Evolutionary conservation across 1,140 invertebrate genomes (phyloP), one percentile per base, ranked within the genome.

Genomic region (Magallana ariakensis): DNA sequence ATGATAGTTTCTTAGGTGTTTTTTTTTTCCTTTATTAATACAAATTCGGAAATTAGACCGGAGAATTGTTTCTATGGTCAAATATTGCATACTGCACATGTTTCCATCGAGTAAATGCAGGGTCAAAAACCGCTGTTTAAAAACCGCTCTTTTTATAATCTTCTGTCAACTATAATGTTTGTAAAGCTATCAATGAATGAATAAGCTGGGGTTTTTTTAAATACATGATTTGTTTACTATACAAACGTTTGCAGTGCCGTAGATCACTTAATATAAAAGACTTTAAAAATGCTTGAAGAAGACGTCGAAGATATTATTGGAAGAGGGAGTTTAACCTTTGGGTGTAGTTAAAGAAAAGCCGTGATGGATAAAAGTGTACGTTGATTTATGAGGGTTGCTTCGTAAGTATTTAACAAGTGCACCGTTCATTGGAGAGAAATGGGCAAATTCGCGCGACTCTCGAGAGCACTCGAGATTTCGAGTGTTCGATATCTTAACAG

Each of bases 401-500:
- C 66, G 26, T 19, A 75, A 75, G 66, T 75, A 75, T 75, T 75
- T 75, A 75, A 10, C 66, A 75, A 75, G 66, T 75, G 33, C 66
- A 75, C 33, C 66, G 66, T 75, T 75, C 66, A 75, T 26, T 75
- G 66, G 33, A 75, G 33, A 75, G 33, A 75, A 26, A 75, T 75
- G 33, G 66, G 66, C 66, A 26, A 75, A 75, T 75, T 75, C 66
- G 66, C 66, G 22, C 66, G 66, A 75, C 66, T 75, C 66, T 75
- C 13, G 66, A 75, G 66, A 75, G 66, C 66, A 33, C 66, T 75
- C 33, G 26, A 75, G 66, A 26, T 33, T 75, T 75, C 33, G 33
- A 75, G 66, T 75, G 66, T 75, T 26, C 33, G 66, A 75, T 75
- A 75, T 75, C 66, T 75, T 75, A 75, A 75, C 22, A 75, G 66